phyloP scores from a whole-genome alignment of 2,797 vertebrate species.

The Helicolenus hilgendorfi region DNA sequence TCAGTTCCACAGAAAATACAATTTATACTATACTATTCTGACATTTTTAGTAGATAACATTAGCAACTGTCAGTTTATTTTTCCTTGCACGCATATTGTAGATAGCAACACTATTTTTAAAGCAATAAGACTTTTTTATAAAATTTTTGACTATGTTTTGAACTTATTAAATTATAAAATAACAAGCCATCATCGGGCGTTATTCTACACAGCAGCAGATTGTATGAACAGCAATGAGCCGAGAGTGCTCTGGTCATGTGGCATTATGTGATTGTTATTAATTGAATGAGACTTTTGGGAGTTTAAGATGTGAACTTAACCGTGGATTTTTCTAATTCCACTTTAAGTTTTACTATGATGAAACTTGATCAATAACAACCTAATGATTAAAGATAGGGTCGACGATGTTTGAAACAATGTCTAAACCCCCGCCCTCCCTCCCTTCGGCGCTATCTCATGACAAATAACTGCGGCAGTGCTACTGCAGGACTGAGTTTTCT shows the following conservation, averaged over 20 bases:
- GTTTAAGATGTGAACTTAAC: background rate
- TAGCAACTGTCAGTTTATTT: background rate
- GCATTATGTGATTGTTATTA: background rate
- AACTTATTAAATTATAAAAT: background rate
- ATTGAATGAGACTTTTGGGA: background rate
- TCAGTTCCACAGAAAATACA: background rate
- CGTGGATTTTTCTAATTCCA: background rate
- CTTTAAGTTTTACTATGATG: background rate
- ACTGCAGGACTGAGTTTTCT: too few species aligned
- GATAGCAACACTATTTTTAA: too few species aligned
- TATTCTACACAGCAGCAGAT: background rate
- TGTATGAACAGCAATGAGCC: background rate
- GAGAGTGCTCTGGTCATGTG: background rate
- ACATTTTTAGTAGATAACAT: background rate
- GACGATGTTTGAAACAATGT: too few species aligned
- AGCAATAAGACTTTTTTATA: background rate
- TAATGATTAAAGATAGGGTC: background rate
- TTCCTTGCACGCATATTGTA: background rate
- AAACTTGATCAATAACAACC: background rate
- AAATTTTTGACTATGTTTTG: background rate
- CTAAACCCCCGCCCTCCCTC: too few species aligned
- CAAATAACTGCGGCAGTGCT: too few species aligned
- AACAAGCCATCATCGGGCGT: background rate
- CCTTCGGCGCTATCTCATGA: too few species aligned
- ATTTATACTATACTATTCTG: background rate